Conservation (phyloP, 2,797 vertebrate genomes). For the Anabas testudineus region DNA sequence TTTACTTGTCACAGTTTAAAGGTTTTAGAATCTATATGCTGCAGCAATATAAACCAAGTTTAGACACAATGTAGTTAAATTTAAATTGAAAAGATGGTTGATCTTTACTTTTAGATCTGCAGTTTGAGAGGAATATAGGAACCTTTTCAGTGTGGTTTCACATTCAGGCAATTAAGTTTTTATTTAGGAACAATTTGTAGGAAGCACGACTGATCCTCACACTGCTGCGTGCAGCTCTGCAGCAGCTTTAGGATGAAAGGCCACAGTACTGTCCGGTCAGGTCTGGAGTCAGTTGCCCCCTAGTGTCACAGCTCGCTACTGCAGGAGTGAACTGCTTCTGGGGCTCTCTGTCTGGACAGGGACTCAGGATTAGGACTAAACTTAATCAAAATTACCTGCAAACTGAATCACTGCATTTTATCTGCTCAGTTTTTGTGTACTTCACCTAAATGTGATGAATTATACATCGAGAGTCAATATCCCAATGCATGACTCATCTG, state of each 20-base stretch:
- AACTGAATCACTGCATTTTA: slow-evolving; percentile 24
- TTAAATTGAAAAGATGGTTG: too few relatives aligned
- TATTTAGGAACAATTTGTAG: too few relatives aligned
- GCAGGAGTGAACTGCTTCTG: slow-evolving; percentile 17
- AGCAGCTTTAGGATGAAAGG: slow-evolving; percentile 4
- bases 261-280: slow-evolving; percentile 7
- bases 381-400: too few relatives aligned
- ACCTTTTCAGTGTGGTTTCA: too few relatives aligned
- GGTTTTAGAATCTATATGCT: too few relatives aligned
- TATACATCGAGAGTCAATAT: slow-evolving; percentile 39
- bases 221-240: background rate
- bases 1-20: too few relatives aligned
- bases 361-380: slow-evolving; percentile 24
- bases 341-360: background rate
- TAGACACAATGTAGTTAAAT: too few relatives aligned
- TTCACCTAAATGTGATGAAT: slow-evolving; percentile 44
- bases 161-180: too few relatives aligned
- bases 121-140: too few relatives aligned
- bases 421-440: slow-evolving; percentile 21
- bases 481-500: slow-evolving; percentile 21
- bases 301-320: slow-evolving; percentile 28
- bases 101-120: too few relatives aligned
- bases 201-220: background rate
- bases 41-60: too few relatives aligned
- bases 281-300: slow-evolving; percentile 60